Conservation (phyloP, 2,113 vertebrate genomes). For the Solea senegalensis region DNA sequence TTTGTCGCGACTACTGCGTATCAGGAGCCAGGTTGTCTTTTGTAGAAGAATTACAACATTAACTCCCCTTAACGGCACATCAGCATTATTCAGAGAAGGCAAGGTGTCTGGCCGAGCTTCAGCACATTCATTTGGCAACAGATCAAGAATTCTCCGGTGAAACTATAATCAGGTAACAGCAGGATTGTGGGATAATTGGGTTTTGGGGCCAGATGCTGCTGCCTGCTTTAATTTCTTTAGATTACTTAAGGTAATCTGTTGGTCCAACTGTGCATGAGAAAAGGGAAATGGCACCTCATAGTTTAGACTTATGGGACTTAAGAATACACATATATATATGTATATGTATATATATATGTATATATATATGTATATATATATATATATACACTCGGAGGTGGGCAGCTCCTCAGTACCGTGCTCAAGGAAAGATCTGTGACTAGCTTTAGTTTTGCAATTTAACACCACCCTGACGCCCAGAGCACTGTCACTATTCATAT, state of each 20-base stretch:
- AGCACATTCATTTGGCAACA: conserved; percentile 28
- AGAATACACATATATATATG: too few relatives aligned
- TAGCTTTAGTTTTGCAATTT: neutral
- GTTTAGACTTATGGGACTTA: too few relatives aligned
- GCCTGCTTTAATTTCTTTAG: conserved; percentile 15
- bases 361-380: too few relatives aligned
- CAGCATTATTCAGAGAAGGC: conserved; percentile 21
- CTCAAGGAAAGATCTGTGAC: conserved; percentile 6
- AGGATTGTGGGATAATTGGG: conserved; percentile 36
- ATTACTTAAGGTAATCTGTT: conserved; percentile 8
- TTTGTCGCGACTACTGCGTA: neutral
- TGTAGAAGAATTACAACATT: conserved; percentile 8
- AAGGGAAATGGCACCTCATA: conserved; percentile 1
- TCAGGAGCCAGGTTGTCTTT: neutral
- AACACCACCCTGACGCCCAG: conserved; percentile 5
- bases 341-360: too few relatives aligned
- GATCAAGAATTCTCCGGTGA: conserved; percentile 33
- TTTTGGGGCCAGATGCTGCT: conserved; percentile 29
- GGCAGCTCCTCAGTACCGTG: neutral
- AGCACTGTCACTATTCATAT: conserved; percentile 39
- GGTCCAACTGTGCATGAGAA: conserved; percentile 19
- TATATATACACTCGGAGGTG: neutral
- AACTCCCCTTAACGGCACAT: conserved; percentile 27
- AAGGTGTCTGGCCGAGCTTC: conserved; percentile 23
- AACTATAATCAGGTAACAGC: conserved; percentile 32